Conservation (phyloP, 2,888 invertebrate genomes). For the Alitta virens region DNA sequence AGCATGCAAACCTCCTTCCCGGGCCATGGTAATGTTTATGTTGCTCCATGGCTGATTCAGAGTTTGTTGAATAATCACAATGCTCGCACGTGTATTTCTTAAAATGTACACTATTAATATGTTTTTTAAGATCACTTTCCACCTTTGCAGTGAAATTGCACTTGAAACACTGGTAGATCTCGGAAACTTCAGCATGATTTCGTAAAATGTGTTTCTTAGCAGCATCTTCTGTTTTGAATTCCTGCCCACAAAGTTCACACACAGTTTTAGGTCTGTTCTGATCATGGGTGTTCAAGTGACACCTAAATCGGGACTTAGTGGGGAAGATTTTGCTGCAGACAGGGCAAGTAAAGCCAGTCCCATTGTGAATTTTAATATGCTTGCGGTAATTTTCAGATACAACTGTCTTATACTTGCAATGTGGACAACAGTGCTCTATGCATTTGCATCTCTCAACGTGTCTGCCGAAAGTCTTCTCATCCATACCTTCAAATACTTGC, state of each 20-base stretch:
- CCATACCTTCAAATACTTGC: slow-evolving; percentile 4
- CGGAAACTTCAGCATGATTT: slow-evolving; percentile 10
- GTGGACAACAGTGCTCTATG: slow-evolving; percentile 11
- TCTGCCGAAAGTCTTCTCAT: slow-evolving; percentile 20
- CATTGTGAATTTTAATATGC: slow-evolving; percentile 24
- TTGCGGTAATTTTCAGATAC: slow-evolving; percentile 17
- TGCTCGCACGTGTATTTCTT: slow-evolving; percentile 20
- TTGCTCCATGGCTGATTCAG: slow-evolving; percentile 9
- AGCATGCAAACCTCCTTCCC: slow-evolving; percentile 17
- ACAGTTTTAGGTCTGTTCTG: slow-evolving; percentile 11
- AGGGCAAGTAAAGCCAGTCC: slow-evolving; percentile 22
- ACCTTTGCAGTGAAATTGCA: slow-evolving; percentile 23
- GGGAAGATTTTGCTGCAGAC: slow-evolving; percentile 22
- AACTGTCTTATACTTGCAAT: slow-evolving; percentile 21
- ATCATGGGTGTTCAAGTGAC: slow-evolving; percentile 14
- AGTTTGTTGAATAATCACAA: slow-evolving; percentile 22
- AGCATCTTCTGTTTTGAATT: slow-evolving; percentile 19
- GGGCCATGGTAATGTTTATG: slow-evolving; percentile 23
- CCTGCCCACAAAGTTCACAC: slow-evolving; percentile 21
- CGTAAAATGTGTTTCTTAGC: slow-evolving; percentile 23
- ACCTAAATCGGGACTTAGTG: slow-evolving; percentile 8
- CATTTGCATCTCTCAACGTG: slow-evolving; percentile 27
- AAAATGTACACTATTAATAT: slow-evolving; percentile 21
- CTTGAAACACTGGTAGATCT: slow-evolving; percentile 9
- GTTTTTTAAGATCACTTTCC: slow-evolving; percentile 24